These are phyloP conservation scores for Trichechus manatus DNA, from an alignment of 2,113 vertebrate species.

Conservation along the genomic window DNA sequence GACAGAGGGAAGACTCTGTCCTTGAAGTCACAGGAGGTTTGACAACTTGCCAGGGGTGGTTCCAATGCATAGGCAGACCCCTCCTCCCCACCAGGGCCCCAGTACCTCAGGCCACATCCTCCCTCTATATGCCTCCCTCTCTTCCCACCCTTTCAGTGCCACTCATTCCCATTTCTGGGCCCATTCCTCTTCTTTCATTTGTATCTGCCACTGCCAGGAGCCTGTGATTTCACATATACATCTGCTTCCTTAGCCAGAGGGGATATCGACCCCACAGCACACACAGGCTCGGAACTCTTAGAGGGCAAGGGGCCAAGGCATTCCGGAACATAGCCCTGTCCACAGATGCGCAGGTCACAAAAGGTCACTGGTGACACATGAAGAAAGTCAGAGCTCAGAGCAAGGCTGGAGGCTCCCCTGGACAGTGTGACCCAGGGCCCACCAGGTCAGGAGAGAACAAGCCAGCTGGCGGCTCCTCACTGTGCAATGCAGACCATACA, in stretches of 20 bases:
- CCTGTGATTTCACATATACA: background rate
- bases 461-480: background rate
- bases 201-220: background rate
- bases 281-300: background rate
- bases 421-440: background rate
- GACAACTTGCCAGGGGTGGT: background rate
- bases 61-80: background rate
- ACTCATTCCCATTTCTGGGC: background rate
- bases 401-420: background rate
- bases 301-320: background rate
- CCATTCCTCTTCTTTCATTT: background rate
- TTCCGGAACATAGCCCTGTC: background rate
- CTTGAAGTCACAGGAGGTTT: background rate
- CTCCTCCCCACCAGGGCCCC: background rate
- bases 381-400: background rate
- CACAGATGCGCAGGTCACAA: background rate
- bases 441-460: background rate
- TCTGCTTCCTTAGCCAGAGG: conserved; percentile 19
- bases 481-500: background rate
- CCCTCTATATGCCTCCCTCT: background rate
- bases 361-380: conserved; percentile 1
- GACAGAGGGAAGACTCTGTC: background rate
- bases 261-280: background rate
- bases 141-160: background rate
- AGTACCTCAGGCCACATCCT: too few relatives aligned